Conservation (phyloP, 2,888 invertebrate species). For the Tupiocoris notatus region DNA sequence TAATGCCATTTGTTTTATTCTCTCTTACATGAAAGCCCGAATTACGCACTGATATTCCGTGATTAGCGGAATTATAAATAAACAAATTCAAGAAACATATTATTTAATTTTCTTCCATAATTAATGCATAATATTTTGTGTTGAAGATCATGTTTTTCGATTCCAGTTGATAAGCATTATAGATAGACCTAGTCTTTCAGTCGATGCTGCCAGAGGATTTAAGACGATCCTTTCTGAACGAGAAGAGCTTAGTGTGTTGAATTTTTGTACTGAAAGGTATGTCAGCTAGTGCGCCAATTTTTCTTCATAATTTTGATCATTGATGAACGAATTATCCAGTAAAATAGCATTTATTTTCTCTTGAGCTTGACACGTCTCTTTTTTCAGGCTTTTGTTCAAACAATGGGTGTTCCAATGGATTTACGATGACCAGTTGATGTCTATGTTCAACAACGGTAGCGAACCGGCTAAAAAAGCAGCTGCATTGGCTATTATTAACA, state of each 20-base stretch:
- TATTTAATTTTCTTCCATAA: too few species aligned
- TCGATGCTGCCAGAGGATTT: slow-evolving; percentile 56
- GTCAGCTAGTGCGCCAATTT: not conserved
- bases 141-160: not conserved
- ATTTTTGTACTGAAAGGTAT: slow-evolving; percentile 58
- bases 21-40: too few species aligned
- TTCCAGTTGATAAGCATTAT: slow-evolving; percentile 57
- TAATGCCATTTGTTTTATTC: too few species aligned
- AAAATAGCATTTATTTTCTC: too few species aligned
- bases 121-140: too few species aligned
- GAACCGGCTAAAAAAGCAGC: slow-evolving; percentile 20
- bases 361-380: slow-evolving; percentile 46
- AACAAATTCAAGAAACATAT: too few species aligned
- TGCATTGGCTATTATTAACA: slow-evolving; percentile 25
- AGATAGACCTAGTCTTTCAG: slow-evolving; percentile 55
- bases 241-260: slow-evolving; percentile 55
- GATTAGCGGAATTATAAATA: too few species aligned
- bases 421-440: slow-evolving; percentile 19
- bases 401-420: slow-evolving; percentile 54
- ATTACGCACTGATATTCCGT: too few species aligned
- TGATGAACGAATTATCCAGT: too few species aligned
- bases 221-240: slow-evolving; percentile 57
- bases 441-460: slow-evolving; percentile 13
- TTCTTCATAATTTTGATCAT: too few species aligned
- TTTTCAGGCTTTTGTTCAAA: slow-evolving; percentile 55